Conservation (phyloP, 2,113 vertebrate genomes). For the Thalassoma bifasciatum region DNA sequence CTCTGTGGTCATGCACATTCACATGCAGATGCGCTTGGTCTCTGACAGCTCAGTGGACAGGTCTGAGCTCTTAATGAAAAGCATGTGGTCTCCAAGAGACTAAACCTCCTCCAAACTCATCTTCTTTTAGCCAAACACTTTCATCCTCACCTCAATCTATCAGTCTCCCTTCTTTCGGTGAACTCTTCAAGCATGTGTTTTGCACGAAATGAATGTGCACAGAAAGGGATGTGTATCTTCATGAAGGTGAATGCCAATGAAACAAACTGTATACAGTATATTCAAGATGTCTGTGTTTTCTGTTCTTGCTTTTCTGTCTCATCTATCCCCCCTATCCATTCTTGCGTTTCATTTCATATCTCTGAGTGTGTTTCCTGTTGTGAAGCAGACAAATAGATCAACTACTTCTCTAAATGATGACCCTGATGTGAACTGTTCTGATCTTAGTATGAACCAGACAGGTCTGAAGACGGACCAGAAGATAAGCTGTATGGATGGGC, state of each 20-base stretch:
- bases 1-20: constrained; percentile 31
- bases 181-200: constrained; percentile 39
- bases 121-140: constrained; percentile 69
- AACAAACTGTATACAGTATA: constrained; percentile 10
- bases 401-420: constrained; percentile 22
- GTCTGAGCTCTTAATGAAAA: constrained; percentile 77
- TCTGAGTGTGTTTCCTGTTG: constrained; percentile 8
- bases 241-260: not conserved
- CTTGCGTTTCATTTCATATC: constrained; percentile 28
- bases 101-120: constrained; percentile 67
- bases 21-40: constrained; percentile 57
- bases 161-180: constrained; percentile 44
- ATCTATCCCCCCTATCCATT: constrained; percentile 29
- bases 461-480: constrained; percentile 15
- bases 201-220: constrained; percentile 4
- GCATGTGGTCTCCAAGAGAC: constrained; percentile 73
- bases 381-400: constrained; percentile 18
- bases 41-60: constrained; percentile 68
- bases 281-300: constrained; percentile 23
- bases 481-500: not conserved
- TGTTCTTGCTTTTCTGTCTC: constrained; percentile 19
- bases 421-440: constrained; percentile 23
- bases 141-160: constrained; percentile 67
- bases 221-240: not conserved
- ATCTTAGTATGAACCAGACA: constrained; percentile 1